These are phyloP conservation scores for Idaea biselata DNA, from an alignment of 2,888 invertebrate species.

Conservation along the genomic window DNA sequence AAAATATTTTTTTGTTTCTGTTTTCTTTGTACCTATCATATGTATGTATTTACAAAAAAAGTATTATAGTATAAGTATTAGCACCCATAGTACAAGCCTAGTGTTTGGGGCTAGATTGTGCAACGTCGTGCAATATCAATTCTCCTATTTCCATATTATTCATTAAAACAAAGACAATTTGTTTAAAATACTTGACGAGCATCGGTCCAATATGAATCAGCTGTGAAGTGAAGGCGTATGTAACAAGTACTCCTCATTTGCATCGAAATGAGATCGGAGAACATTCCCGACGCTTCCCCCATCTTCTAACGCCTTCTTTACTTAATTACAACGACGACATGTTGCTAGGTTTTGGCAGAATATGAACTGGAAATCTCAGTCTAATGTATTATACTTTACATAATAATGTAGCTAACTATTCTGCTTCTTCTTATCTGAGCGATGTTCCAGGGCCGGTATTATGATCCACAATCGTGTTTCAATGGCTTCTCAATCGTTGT, in stretches of 20 bases:
- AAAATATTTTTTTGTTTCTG: no score
- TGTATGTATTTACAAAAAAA: no score
- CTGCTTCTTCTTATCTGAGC: no score
- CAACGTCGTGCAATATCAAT: no score
- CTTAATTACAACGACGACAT: constrained; percentile 72
- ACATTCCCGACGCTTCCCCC: constrained; percentile 65
- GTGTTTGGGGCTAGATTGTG: no score
- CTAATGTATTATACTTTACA: not conserved
- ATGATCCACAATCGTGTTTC: no score
- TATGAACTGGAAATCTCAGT: constrained; percentile 19
- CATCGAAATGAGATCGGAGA: constrained; percentile 77
- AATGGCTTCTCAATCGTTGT: no score
- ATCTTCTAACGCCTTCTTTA: constrained; percentile 71
- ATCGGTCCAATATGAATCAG: constrained; percentile 5
- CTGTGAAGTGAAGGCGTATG: constrained; percentile 46
- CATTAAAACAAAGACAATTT: not conserved
- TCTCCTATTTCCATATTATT: not conserved
- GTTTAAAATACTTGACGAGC: not conserved
- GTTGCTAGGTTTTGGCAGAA: constrained; percentile 49
- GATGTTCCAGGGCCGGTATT: no score
- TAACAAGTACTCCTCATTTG: constrained; percentile 72
- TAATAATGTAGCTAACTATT: no score
- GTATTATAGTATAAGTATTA: no score
- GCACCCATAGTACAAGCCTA: no score
- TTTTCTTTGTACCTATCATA: no score